A percentile compares a stretch with the other conserved stretches of the same genome.
Conservation (phyloP, 2,888 invertebrate species). For the Caenorhabditis zanzibari region DNA sequence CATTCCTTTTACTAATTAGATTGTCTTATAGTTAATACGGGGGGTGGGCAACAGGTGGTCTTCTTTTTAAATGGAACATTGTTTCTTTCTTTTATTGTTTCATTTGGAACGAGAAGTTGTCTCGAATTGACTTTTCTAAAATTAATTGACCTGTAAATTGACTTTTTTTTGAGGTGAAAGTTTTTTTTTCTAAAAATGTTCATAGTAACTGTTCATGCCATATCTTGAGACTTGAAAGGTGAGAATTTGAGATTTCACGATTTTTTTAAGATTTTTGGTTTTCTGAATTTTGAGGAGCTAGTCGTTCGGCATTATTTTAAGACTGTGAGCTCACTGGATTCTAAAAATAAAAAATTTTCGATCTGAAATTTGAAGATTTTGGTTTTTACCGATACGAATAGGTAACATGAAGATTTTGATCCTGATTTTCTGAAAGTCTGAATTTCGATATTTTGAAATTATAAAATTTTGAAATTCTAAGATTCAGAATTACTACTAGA, state of each 20-base stretch:
- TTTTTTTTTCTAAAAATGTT: no score
- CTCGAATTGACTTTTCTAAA: no score
- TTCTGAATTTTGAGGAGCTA: no score
- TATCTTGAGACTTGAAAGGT: no score
- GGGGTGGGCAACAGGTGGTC: neutral
- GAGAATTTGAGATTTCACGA: no score
- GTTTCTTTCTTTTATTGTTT: neutral
- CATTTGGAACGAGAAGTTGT: neutral
- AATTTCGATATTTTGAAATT: neutral
- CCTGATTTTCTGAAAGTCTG: neutral
- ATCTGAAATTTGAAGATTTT: neutral
- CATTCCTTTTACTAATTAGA: constrained; percentile 27
- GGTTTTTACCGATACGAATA: no score
- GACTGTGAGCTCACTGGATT: no score
- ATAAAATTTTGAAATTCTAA: neutral
- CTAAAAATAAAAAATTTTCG: no score
- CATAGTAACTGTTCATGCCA: no score
- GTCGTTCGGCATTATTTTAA: no score
- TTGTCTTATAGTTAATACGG: neutral
- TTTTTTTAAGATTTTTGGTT: no score
- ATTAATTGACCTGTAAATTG: neutral
- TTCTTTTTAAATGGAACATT: neutral
- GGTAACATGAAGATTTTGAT: neutral
- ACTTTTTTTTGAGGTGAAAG: no score
- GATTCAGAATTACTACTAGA: neutral